Evolutionary conservation across 2,888 invertebrate genomes (phyloP), one percentile per base, ranked within the genome.

Genomic region (Timandra comae): DNA sequence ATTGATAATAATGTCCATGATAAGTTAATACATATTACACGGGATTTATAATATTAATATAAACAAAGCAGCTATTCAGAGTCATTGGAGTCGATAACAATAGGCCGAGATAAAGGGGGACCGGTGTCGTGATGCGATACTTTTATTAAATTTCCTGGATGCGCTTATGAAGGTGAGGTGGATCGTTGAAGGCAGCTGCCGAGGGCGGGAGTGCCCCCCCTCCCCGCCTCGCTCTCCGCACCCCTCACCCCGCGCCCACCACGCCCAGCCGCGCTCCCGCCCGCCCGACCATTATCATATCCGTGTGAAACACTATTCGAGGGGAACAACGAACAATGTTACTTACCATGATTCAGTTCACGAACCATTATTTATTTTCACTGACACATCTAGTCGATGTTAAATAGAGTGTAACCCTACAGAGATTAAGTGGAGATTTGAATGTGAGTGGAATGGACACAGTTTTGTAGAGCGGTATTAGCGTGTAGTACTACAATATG

Each of bases 301-400:
- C 68, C 81, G 81, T 82, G 82, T 77, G 82, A 81, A 81, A 69
- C 67, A 60, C 52, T 60, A 56, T 51, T 54, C 56, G 63, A 74
- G 69, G 81, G 81, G 79, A 65, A 67, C 63, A 58, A 52, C 44
- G 61, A 67, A 78, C 71, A 76, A 75, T 72, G 66, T 62, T 56
- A 70, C 75, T 70, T 69, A 68, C 67, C 54, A 63, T 62, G 73
- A 71, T 76, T 79, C 76, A 78, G 74, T 77, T 71, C 63, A 59
- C 65, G 58, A 68, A 55, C 59, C 62, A 65, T 71, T 73, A 70
- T 79, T 69, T 63, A 61, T 66, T 56, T 16, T 49, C 43, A 50
- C 56, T 56, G 50, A 52, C 56, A 54, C 52, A 50, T 54, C 54
- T 73, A 71, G 70, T 72, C 69, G 52, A 49, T 65, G 65, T 74